These are phyloP conservation scores for Mythimna loreyi DNA, from an alignment of 2,888 invertebrate genomes.

Conservation along the genomic window DNA sequence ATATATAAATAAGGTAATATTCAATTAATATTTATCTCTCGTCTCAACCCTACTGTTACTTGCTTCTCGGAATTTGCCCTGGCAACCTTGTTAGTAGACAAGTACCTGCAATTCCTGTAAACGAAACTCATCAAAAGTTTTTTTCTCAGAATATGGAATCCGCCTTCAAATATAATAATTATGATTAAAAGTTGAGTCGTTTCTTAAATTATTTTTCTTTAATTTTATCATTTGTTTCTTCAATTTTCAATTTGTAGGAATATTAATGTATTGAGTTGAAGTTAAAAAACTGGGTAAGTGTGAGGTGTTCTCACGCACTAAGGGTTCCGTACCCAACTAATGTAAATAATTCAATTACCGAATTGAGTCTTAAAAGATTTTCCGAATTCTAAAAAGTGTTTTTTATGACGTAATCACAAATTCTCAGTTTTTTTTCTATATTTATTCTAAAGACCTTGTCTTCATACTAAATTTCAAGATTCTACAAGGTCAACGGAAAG, in stretches of 20 bases:
- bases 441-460: no score
- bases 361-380: no score
- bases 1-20: background rate
- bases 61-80: conserved; percentile 36
- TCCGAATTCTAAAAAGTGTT: no score
- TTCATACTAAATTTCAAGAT: no score
- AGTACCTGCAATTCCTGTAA: conserved; percentile 67
- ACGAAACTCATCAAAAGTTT: conserved; percentile 80
- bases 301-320: no score
- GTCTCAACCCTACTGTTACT: conserved; percentile 15
- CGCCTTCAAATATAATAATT: conserved; percentile 63
- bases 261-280: background rate
- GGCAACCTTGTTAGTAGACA: conserved; percentile 36
- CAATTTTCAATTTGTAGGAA: background rate
- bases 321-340: no score
- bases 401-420: no score
- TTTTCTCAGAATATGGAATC: conserved; percentile 64
- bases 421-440: no score
- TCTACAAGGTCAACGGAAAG: no score
- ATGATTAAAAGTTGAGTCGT: conserved; percentile 73
- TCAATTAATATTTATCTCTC: conserved; percentile 13
- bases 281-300: no score
- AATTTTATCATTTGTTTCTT: conserved; percentile 58
- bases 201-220: conserved; percentile 68
- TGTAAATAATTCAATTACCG: no score